Evolutionary conservation across 2,888 invertebrate species (phyloP), one percentile per base, ranked within the genome.

Genomic region (Metopia argyrocephala): DNA sequence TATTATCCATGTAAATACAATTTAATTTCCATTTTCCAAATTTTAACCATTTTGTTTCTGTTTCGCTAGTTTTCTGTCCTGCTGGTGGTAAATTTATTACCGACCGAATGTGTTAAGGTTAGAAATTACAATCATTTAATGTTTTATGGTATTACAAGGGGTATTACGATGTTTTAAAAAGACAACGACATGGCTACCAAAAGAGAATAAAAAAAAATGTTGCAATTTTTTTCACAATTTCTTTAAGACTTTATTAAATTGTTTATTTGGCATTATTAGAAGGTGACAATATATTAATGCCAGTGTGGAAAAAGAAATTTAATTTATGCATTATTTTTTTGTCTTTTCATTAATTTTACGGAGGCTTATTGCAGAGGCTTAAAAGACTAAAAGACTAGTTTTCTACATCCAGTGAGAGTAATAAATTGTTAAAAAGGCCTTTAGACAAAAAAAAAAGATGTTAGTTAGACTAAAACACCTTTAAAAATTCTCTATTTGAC

Each of bases 61-160:
- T 38, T 38, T 9, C 38, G 38, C 3, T 12, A 38, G 9, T 48
- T 46, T 18, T 48, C 31, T 52, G 2, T 25, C 21, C 18, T 45
- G 52, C 27, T 56, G 20, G 25, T 56, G 18, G 38, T 20, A 66
- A 73, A 78, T 81, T 78, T 78, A 76, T 76, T 66, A 50, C 68
- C 61, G 66, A 50, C 45, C 76, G 62, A 54, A 70, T 74, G 78
- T 78, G 81, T 62, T 66, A 66, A 75, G 78, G 81, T 81, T 81
- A 81, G 78, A 81, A 70, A 78, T 75, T 74, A 75, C 78, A 66
- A 75, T 81, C 65, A 70, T 66, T 81, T 78, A 48, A 61, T 50
- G 15, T 50, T 38, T 73, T 54, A 31, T 23, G 52, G 68, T 68
- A 76, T 73, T 76, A 78, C 66, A 73, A 54, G 50, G 61, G 54